Base-by-base conservation (phyloP, 2,888 invertebrate species). In the Erebia epiphron region DNA sequence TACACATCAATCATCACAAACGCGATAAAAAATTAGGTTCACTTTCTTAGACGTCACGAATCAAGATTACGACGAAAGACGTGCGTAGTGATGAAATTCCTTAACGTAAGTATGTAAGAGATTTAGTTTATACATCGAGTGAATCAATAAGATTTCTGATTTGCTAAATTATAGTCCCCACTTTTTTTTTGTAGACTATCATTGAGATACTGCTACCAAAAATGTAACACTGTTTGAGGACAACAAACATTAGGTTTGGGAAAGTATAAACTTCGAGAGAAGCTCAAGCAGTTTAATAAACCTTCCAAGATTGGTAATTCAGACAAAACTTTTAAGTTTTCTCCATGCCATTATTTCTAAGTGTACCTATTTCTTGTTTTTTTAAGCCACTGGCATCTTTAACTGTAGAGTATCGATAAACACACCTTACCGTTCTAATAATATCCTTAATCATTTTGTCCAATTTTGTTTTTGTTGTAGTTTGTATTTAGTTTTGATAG, bases 1-100 rank as follows among this genome's bases (percentile, higher is more conserved):
- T 14, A 62, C 49, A 62, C 73, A 71, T 73, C 71, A 73, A 73
- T 73, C 73, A 73, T 67, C 41, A 46, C 49, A 43, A 57, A 61
- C 41, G 65, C 63, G 54, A 66, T 71, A 66, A 71, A 71, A 73
- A 67, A 69, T 43, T 69, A 18, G 60, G 64, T 69, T 69, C 68
- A 35, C 67, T 64, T 67, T 71, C 67, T 54, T 66, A 57, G 4
- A 63, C 69, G 46, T 72, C 63, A 67, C 41, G 41, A 52, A 67
- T 67, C 67, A 50, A 50, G 50, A 67, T 60, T 21, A 63, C 68
- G 63, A 71, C 71, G 58, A 71, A 63, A 73, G 35, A 60, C 56
- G 52, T 26, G 50, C 57, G 57, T 56, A 41, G 62, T 62, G 49
- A 68, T 54, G 61, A 61, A 61, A 68, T 62, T 41, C 56, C 56